Evolutionary conservation across 2,113 vertebrate species (phyloP).

Genomic region (Paradisaea rubra): DNA sequence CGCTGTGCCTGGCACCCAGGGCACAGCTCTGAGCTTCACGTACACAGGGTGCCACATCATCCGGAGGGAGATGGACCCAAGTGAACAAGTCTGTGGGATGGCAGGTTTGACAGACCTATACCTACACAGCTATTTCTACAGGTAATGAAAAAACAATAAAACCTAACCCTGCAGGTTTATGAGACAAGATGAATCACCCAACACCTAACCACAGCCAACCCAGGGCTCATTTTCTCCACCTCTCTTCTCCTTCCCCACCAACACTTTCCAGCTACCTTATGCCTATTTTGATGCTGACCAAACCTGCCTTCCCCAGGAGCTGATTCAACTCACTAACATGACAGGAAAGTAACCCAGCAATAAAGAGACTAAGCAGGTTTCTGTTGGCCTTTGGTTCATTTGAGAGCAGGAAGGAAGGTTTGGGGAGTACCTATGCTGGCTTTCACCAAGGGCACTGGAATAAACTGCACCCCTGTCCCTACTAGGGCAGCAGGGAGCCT

Average conservation of each 20-base stretch:
- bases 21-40: rapidly evolving
- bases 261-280: neutral
- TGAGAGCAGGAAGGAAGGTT: neutral
- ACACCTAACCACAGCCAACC: neutral
- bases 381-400: neutral
- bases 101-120: neutral
- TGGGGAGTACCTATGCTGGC: neutral
- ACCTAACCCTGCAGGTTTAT: neutral
- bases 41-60: rapidly evolving
- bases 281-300: neutral
- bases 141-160: neutral
- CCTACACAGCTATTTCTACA: neutral
- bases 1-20: neutral
- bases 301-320: neutral
- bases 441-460: neutral
- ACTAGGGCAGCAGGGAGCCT: neutral
- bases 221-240: neutral
- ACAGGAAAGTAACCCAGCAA: neutral
- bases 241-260: neutral
- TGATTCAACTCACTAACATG: neutral
- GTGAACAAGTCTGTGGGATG: neutral
- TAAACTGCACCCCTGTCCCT: neutral
- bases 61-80: rapidly evolving
- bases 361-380: neutral
- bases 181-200: neutral